These are phyloP conservation scores for Phalangium opilio DNA, from an alignment of 2,888 invertebrate species.

Conservation along the genomic window DNA sequence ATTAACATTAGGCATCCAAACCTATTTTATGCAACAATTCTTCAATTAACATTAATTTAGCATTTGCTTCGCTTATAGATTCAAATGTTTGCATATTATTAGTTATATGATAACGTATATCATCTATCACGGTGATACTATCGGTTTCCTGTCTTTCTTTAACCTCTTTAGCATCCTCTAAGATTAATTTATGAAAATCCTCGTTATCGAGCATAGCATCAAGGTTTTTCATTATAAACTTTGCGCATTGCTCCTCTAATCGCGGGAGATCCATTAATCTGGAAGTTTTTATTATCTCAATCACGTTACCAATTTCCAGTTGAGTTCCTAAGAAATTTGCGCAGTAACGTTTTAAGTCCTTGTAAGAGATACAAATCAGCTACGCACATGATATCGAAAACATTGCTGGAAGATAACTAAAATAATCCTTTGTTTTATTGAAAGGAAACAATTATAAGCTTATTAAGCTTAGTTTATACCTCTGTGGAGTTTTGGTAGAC, in stretches of 20 bases:
- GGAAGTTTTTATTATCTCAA: conserved; percentile 30
- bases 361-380: conserved; percentile 37
- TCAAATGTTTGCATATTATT: conserved; percentile 30
- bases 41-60: conserved; percentile 32
- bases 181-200: conserved; percentile 28
- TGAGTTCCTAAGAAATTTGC: conserved; percentile 29
- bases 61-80: conserved; percentile 33
- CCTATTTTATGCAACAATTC: conserved; percentile 32
- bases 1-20: conserved; percentile 31
- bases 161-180: conserved; percentile 34
- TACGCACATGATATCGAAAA: conserved; percentile 33
- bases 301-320: conserved; percentile 30
- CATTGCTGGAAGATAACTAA: conserved; percentile 31
- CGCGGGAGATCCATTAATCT: conserved; percentile 33
- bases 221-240: conserved; percentile 33
- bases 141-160: conserved; percentile 36
- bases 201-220: too few relatives aligned
- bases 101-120: conserved; percentile 36
- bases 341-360: conserved; percentile 36
- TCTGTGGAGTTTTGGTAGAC: conserved; percentile 34
- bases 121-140: conserved; percentile 32
- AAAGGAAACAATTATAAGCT: too few relatives aligned
- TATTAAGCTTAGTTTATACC: too few relatives aligned
- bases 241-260: conserved; percentile 35
- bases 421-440: background rate